Evolutionary conservation across 2,797 vertebrate species (phyloP).

Genomic region (Eremophila alpestris): DNA sequence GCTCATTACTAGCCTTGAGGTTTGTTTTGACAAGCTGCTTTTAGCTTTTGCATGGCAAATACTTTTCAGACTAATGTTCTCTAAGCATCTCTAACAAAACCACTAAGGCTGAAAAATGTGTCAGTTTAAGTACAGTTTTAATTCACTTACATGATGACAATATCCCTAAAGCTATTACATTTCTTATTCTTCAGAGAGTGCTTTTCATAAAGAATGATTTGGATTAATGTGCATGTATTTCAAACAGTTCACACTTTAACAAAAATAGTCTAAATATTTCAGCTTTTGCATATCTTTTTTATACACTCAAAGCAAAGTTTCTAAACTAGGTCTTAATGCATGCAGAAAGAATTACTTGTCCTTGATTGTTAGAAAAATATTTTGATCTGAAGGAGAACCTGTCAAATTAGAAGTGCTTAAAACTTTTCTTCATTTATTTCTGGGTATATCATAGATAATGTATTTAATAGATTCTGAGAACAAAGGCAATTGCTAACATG

Average conservation of each 20-base stretch:
- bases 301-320: background rate
- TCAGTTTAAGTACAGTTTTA: slow-evolving; percentile 61
- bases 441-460: background rate
- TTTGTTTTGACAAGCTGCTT: slow-evolving; percentile 71
- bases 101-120: slow-evolving; percentile 44
- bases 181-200: slow-evolving; percentile 47
- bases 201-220: slow-evolving; percentile 50
- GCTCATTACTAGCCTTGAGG: slow-evolving; percentile 52
- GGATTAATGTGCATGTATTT: slow-evolving; percentile 54
- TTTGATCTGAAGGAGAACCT: slow-evolving; percentile 48
- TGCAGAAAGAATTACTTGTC: slow-evolving; percentile 35
- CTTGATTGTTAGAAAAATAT: slow-evolving; percentile 29
- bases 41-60: slow-evolving; percentile 73
- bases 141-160: slow-evolving; percentile 41
- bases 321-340: slow-evolving; percentile 12
- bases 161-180: slow-evolving; percentile 48
- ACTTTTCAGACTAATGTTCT: slow-evolving; percentile 51
- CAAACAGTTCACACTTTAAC: slow-evolving; percentile 50
- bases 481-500: background rate
- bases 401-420: background rate
- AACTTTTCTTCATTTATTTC: background rate
- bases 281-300: background rate
- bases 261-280: slow-evolving; percentile 65
- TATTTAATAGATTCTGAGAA: background rate
- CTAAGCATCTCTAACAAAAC: slow-evolving; percentile 52